Conservation (phyloP, 35 echinoderm and acorn worm genomes). For the Apostichopus californicus region DNA sequence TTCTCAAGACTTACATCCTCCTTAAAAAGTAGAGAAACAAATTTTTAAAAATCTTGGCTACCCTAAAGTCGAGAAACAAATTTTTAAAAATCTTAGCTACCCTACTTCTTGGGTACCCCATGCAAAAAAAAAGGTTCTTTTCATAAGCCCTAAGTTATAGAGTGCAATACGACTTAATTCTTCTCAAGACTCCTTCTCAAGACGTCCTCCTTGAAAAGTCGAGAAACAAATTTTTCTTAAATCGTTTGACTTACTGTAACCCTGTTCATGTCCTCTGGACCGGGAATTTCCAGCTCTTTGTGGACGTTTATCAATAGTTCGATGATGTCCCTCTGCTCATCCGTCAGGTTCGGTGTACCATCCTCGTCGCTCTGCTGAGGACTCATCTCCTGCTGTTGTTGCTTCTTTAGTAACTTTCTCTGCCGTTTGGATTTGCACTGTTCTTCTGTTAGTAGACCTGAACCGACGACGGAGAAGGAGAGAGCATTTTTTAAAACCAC, state of each 20-base stretch:
- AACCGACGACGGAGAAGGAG: not conserved
- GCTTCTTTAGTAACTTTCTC: conserved; percentile 90
- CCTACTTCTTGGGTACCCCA: too few relatives aligned
- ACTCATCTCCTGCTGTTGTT: conserved; percentile 81
- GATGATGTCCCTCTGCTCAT: conserved; percentile 89
- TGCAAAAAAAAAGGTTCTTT: too few relatives aligned
- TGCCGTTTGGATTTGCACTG: conserved; percentile 99
- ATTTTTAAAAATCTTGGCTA: too few relatives aligned
- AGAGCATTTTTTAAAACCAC: not conserved
- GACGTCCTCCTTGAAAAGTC: not conserved
- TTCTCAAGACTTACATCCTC: not conserved
- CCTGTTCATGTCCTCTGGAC: conserved; percentile 91
- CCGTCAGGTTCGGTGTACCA: conserved; percentile 65
- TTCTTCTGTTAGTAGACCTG: conserved; percentile 99
- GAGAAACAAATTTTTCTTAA: not conserved
- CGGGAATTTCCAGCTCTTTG: conserved; percentile 95
- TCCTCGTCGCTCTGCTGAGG: conserved; percentile 99
- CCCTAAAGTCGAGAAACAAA: too few relatives aligned
- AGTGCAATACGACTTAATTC: not conserved
- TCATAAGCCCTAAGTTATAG: too few relatives aligned
- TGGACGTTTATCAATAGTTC: conserved; percentile 86
- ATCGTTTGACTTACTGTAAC: conserved; percentile 77
- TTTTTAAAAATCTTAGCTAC: too few relatives aligned
- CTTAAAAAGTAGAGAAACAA: not conserved
- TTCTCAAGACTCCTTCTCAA: not conserved